These are phyloP conservation scores for Rhodinocichla rosea DNA, from an alignment of 2,113 vertebrate genomes.

Conservation along the genomic window DNA sequence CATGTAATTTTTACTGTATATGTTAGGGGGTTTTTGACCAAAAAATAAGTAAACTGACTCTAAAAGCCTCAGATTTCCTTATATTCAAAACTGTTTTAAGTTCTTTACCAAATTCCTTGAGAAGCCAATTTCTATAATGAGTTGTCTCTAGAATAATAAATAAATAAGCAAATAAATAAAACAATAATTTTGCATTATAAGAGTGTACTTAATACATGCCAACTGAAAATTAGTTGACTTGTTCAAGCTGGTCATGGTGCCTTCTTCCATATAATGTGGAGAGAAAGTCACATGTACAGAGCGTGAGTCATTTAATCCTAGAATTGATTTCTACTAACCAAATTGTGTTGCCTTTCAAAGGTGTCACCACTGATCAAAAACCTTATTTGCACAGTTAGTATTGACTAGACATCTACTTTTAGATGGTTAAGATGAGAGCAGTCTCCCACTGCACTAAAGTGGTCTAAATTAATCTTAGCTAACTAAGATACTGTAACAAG, in stretches of 20 bases:
- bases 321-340: neutral
- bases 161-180: neutral
- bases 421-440: neutral
- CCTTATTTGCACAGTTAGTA: neutral
- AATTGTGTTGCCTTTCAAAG: neutral
- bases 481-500: neutral
- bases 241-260: neutral
- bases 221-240: neutral
- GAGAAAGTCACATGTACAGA: neutral
- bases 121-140: neutral
- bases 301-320: neutral
- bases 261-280: neutral
- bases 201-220: neutral
- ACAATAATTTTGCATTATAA: neutral
- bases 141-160: neutral
- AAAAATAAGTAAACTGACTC: rapidly evolving
- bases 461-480: neutral
- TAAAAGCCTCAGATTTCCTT: neutral
- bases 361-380: neutral
- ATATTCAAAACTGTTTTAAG: neutral
- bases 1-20: neutral
- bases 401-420: neutral
- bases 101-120: neutral
- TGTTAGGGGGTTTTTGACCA: rapidly evolving
- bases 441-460: neutral